Percentiles rank a stretch among this genome's conserved stretches.
Evolutionary conservation across 2,113 vertebrate species (phyloP).

Genomic region (Brachypteracias leptosomus): DNA sequence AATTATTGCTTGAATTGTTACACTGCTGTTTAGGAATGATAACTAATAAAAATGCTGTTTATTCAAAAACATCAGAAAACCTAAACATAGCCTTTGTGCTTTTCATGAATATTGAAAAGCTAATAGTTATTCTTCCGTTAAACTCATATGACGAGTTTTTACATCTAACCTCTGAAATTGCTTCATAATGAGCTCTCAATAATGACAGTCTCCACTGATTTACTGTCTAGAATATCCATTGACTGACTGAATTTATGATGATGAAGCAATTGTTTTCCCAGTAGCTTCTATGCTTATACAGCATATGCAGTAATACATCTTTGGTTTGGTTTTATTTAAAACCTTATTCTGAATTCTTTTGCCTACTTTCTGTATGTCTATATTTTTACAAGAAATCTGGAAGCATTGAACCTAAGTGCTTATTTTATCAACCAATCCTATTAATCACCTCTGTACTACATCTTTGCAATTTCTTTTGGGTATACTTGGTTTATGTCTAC

Average conservation of each 20-base stretch:
- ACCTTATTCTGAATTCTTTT: conserved; percentile 1
- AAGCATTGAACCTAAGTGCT: neutral
- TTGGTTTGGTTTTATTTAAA: conserved; percentile 21
- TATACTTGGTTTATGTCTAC: neutral
- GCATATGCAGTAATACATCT: neutral
- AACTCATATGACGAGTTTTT: neutral
- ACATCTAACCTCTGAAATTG: neutral
- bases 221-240: conserved; percentile 1
- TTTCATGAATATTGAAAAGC: conserved; percentile 14
- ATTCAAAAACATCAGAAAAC: neutral
- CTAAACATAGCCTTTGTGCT: neutral
- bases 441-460: neutral
- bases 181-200: conserved; percentile 5
- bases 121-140: conserved; percentile 26
- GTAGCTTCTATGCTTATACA: neutral
- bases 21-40: neutral
- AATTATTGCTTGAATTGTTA: neutral
- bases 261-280: neutral
- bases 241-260: conserved; percentile 5
- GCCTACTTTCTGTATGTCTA: neutral
- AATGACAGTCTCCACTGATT: neutral
- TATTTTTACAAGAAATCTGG: conserved; percentile 19
- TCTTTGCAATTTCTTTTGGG: neutral
- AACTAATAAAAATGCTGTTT: conserved; percentile 5
- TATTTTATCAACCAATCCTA: neutral